These are phyloP conservation scores for Ptilorrhoa leucosticta DNA, from an alignment of 2,113 vertebrate species.

Conservation along the genomic window DNA sequence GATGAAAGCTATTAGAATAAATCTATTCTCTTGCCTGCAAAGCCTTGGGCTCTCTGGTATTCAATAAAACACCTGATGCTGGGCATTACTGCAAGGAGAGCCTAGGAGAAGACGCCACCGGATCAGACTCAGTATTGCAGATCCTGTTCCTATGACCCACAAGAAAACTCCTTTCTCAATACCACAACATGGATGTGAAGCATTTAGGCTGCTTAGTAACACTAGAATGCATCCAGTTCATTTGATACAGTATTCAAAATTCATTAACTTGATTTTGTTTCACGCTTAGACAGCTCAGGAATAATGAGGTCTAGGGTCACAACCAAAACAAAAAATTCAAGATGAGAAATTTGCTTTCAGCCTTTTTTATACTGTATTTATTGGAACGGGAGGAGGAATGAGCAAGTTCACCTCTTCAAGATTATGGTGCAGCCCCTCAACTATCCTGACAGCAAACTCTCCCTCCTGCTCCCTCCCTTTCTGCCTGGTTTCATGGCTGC, in stretches of 20 bases:
- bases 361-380: neutral
- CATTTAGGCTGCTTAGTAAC: conserved; percentile 21
- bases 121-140: neutral
- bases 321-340: neutral
- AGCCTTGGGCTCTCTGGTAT: neutral
- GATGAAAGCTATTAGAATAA: neutral
- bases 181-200: neutral
- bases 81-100: neutral
- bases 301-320: neutral
- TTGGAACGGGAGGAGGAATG: neutral
- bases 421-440: neutral
- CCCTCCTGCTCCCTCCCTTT: neutral
- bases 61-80: neutral
- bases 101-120: neutral
- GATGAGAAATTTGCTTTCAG: neutral
- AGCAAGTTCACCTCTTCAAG: neutral
- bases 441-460: neutral
- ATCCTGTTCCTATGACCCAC: neutral
- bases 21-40: neutral
- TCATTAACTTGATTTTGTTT: conserved; percentile 59
- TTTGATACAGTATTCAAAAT: conserved; percentile 7
- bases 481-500: neutral
- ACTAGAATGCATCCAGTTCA: neutral
- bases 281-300: conserved; percentile 1
- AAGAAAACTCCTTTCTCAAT: neutral